phyloP scores from a whole-genome alignment of 2,797 vertebrate species.

The Hydrophis major region DNA sequence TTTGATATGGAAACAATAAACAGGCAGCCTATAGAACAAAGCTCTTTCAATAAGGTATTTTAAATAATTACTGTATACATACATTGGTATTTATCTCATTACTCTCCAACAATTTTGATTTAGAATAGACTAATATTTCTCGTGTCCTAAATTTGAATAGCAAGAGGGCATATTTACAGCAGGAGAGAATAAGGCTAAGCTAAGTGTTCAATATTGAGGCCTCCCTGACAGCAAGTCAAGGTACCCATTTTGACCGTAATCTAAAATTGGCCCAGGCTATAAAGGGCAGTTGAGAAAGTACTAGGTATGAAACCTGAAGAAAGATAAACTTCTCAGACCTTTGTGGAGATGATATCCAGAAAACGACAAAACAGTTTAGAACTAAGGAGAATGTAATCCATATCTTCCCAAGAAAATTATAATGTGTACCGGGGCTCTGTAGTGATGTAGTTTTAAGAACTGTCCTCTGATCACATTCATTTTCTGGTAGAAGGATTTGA shows the following conservation, averaged over 20 bases:
- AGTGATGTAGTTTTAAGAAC: constrained; percentile 78
- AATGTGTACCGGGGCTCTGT: constrained; percentile 76
- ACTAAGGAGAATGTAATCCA: not conserved
- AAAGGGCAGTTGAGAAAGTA: not conserved
- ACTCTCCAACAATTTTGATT: not conserved
- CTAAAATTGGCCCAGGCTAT: not conserved
- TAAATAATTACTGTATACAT: not conserved
- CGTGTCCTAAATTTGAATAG: not conserved
- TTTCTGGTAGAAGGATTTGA: constrained; percentile 86
- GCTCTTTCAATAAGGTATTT: not conserved
- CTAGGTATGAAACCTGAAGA: not conserved
- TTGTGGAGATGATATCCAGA: not conserved
- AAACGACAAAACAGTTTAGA: not conserved
- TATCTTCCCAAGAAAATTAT: not conserved
- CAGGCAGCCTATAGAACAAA: not conserved
- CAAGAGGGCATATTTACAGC: not conserved
- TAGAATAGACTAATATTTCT: not conserved
- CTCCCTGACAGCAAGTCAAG: not conserved
- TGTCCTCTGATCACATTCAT: constrained; percentile 80
- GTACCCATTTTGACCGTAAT: not conserved
- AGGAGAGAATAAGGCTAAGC: not conserved
- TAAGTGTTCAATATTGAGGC: not conserved
- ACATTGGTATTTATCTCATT: not conserved
- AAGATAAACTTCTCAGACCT: not conserved
- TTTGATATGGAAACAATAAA: not conserved